phyloP scores from a whole-genome alignment of 53 echinoderm and acorn worm species.

The Actinopyga echinites region DNA sequence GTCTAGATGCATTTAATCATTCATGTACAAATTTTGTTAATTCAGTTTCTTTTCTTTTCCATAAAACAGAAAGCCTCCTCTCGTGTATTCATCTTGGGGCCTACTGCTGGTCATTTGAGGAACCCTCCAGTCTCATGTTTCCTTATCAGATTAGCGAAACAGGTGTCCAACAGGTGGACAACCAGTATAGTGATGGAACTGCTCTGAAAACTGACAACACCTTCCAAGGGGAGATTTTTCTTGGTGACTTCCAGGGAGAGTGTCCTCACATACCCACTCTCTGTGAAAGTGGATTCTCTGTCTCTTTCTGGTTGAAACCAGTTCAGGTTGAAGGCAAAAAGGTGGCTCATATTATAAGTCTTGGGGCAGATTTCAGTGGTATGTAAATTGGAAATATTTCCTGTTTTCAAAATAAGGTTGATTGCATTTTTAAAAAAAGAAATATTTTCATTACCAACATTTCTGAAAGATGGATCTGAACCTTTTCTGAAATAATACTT shows the following conservation, averaged over 20 bases:
- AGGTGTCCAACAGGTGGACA: conserved; percentile 39
- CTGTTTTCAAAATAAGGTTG: too few species aligned
- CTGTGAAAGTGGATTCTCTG: conserved; percentile 72
- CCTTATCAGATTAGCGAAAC: conserved; percentile 46
- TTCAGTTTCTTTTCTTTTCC: background rate
- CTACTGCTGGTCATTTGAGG: conserved; percentile 84
- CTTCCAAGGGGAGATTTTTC: conserved; percentile 41
- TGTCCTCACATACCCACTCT: conserved; percentile 72
- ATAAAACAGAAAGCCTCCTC: conserved; percentile 25
- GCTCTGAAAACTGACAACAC: conserved; percentile 67
- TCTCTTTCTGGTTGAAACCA: conserved; percentile 76
- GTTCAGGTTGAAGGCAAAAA: background rate
- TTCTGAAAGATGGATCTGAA: too few species aligned
- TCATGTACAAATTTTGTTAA: too few species aligned
- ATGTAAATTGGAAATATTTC: too few species aligned
- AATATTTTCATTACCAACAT: too few species aligned
- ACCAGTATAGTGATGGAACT: conserved; percentile 44
- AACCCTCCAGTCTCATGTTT: conserved; percentile 31
- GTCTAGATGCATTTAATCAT: too few species aligned
- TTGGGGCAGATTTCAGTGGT: conserved; percentile 78
- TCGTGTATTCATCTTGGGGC: conserved; percentile 52
- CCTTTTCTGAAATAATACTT: too few species aligned
- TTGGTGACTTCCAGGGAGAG: conserved; percentile 57
- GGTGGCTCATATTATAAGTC: conserved; percentile 42
- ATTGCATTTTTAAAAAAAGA: too few species aligned